These are phyloP conservation scores for Salpingus planirostris DNA, from an alignment of 2,888 invertebrate species.

Conservation along the genomic window DNA sequence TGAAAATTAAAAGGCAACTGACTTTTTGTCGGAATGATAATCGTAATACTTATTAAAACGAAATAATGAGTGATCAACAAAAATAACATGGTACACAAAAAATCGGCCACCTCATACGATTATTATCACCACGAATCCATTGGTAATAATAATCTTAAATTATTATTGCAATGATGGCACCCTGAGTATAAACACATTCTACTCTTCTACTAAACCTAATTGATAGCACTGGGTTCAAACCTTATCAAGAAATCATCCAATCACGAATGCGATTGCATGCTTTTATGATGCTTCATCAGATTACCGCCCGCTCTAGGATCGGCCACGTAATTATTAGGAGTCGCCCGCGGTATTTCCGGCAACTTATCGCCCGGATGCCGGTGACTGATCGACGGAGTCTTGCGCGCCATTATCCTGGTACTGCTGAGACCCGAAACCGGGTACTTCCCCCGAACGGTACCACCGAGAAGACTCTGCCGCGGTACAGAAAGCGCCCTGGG, in stretches of 20 bases:
- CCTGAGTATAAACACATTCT: conserved; percentile 40
- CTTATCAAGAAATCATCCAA: conserved; percentile 15
- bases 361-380: conserved; percentile 72
- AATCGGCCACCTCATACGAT: too few species aligned
- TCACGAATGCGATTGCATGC: conserved; percentile 39
- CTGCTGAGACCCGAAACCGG: conserved; percentile 57
- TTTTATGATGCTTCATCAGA: conserved; percentile 41
- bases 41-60: too few species aligned
- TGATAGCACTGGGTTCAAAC: conserved; percentile 33
- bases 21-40: conserved; percentile 15
- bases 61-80: too few species aligned
- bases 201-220: conserved; percentile 12
- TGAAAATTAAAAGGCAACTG: too few species aligned
- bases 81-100: too few species aligned
- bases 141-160: too few species aligned
- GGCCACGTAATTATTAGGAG: conserved; percentile 60
- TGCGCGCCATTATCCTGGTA: conserved; percentile 50
- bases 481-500: conserved; percentile 39
- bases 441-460: conserved; percentile 43
- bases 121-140: too few species aligned
- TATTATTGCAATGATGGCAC: conserved; percentile 42
- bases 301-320: conserved; percentile 37
- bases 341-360: conserved; percentile 57
- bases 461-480: conserved; percentile 15
- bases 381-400: conserved; percentile 48